phyloP scores from a whole-genome alignment of 1,140 invertebrate genomes.

The Sitophilus oryzae region DNA sequence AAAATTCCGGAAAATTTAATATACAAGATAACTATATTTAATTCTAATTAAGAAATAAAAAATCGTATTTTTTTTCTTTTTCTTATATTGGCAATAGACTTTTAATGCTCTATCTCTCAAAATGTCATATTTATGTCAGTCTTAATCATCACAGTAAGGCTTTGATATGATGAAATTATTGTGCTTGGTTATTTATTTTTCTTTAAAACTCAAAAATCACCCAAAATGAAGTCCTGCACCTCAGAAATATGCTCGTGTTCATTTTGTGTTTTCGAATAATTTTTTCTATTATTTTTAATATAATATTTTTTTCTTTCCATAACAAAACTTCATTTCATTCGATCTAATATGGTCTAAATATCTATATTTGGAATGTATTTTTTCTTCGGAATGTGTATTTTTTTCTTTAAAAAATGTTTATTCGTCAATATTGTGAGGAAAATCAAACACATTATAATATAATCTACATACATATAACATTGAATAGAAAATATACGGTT shows the following conservation, averaged over 20 bases:
- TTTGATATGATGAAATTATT: conserved; percentile 49
- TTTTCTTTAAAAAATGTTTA: background rate
- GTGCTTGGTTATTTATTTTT: conserved; percentile 37
- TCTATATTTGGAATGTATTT: background rate
- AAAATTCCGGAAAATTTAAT: background rate
- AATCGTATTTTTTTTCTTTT: background rate
- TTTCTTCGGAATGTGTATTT: background rate
- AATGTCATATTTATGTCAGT: conserved; percentile 44
- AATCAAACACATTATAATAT: no score
- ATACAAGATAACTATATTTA: background rate
- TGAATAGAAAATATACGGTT: background rate
- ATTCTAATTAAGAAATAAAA: conserved; percentile 1
- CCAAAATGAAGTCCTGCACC: no score
- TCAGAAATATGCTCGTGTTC: no score
- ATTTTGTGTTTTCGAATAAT: background rate
- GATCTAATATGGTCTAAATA: no score
- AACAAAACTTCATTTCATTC: no score
- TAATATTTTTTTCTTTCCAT: conserved; percentile 1
- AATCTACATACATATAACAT: no score
- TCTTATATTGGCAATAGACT: conserved; percentile 1
- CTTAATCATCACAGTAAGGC: conserved; percentile 47
- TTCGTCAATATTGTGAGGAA: background rate
- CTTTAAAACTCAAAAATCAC: background rate
- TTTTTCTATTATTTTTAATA: conserved; percentile 4
- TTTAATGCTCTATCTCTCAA: conserved; percentile 41